Evolutionary conservation across 2,888 invertebrate genomes (phyloP).

Genomic region (Diaperis boleti): DNA sequence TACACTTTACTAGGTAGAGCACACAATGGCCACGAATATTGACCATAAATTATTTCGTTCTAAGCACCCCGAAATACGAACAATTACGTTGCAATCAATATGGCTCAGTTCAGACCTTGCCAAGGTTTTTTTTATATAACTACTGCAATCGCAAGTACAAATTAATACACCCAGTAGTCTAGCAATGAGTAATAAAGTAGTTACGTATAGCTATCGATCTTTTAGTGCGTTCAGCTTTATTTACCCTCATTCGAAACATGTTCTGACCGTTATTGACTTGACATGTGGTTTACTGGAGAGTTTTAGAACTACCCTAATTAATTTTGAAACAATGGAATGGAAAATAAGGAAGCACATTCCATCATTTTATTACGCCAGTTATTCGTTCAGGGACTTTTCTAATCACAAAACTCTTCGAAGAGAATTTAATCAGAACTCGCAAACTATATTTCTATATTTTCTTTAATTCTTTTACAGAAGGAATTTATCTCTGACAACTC

Average conservation of each 20-base stretch:
- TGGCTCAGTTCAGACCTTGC: too few relatives aligned
- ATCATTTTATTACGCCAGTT: neutral
- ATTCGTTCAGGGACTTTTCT: too few relatives aligned
- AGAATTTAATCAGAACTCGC: too few relatives aligned
- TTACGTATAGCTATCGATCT: neutral
- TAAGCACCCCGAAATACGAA: neutral
- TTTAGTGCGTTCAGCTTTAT: slow-evolving; percentile 1
- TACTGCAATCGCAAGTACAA: too few relatives aligned
- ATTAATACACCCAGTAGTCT: too few relatives aligned
- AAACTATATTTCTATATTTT: too few relatives aligned
- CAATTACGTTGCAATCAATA: slow-evolving; percentile 14
- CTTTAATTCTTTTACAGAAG: too few relatives aligned
- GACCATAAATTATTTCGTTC: slow-evolving; percentile 16
- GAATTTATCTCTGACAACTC: too few relatives aligned
- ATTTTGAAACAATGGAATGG: neutral
- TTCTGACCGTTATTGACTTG: slow-evolving; percentile 1
- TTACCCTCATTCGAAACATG: slow-evolving; percentile 1
- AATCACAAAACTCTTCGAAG: neutral
- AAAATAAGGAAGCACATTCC: neutral
- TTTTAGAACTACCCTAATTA: slow-evolving; percentile 1
- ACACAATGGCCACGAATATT: slow-evolving; percentile 20
- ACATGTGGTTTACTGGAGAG: slow-evolving; percentile 1
- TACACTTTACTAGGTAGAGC: neutral
- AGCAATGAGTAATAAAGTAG: too few relatives aligned
- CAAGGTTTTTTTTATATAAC: too few relatives aligned